phyloP scores from a whole-genome alignment of 2,797 vertebrate species.

The Ispidina lecontei region DNA sequence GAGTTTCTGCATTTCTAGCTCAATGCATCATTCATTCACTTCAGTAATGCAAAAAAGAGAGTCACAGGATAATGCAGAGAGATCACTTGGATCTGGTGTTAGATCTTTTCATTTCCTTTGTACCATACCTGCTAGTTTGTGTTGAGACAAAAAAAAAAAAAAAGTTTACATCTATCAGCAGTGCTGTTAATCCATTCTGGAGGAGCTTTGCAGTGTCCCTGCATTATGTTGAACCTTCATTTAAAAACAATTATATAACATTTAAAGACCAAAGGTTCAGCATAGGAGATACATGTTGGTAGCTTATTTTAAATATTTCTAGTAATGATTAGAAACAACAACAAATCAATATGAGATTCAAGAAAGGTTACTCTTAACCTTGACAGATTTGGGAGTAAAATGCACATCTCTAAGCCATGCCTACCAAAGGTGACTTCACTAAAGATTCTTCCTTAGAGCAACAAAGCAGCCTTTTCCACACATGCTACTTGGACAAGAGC shows the following conservation, averaged over 20 bases:
- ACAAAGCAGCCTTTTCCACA: background rate
- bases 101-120: background rate
- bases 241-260: background rate
- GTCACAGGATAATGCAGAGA: background rate
- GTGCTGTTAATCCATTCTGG: background rate
- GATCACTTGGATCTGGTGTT: background rate
- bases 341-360: background rate
- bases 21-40: background rate
- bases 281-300: accelerated
- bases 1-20: background rate
- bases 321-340: background rate
- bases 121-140: background rate
- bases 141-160: background rate
- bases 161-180: background rate
- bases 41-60: background rate
- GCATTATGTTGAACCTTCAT: background rate
- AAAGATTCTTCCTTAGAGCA: background rate
- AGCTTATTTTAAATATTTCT: background rate
- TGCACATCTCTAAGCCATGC: background rate
- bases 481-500: background rate
- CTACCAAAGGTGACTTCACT: background rate
- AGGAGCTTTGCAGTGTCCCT: background rate
- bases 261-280: background rate
- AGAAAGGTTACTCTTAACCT: background rate
- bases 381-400: background rate